Base-by-base conservation (phyloP, 2,888 invertebrate genomes). In the Vandiemenella viatica region DNA sequence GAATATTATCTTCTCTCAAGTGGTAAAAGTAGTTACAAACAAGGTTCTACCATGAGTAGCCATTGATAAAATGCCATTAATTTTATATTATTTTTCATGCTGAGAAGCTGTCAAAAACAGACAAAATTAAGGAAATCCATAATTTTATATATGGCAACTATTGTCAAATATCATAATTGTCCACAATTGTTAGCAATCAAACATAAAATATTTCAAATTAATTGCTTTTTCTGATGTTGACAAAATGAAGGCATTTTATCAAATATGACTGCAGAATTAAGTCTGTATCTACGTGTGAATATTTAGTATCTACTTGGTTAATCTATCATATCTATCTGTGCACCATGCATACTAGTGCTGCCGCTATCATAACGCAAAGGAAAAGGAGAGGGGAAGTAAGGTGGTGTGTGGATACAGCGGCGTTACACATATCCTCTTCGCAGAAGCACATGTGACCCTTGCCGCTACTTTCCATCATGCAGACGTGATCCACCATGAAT, bases 381-480 rank as follows among this genome's bases (percentile, higher is more conserved):
- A 44, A 16, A 41, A 41, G 32, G 49, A 43, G 49, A 37, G 22
- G 23, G 22, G 37, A 40, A 18, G 32, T 40, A 45, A 43, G 37
- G 38, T 21, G 21, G 45, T 19, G 22, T 23, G 41, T 40, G 40
- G 42, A 20, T 8, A 58, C 57, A 55, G 68, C 73, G 61, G 68
- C 68, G 71, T 92, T 92, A 77, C 92, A 92, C 83, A 86, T 86
- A 75, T 92, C 90, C 76, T 90, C 90, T 77, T 92, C 91, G 76
- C 92, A 92, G 80, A 92, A 92, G 77, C 91, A 92, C 91, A 92
- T 92, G 80, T 90, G 90, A 73, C 92, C 92, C 67, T 83, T 89
- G 74, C 91, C 90, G 77, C 88, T 88, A 80, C 91, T 89, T 83
- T 92, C 92, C 83, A 88, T 86, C 91, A 92, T 92, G 82, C 92